Conservation (phyloP, 53 echinoderm and acorn worm species). For the Patiria pectinifera region DNA sequence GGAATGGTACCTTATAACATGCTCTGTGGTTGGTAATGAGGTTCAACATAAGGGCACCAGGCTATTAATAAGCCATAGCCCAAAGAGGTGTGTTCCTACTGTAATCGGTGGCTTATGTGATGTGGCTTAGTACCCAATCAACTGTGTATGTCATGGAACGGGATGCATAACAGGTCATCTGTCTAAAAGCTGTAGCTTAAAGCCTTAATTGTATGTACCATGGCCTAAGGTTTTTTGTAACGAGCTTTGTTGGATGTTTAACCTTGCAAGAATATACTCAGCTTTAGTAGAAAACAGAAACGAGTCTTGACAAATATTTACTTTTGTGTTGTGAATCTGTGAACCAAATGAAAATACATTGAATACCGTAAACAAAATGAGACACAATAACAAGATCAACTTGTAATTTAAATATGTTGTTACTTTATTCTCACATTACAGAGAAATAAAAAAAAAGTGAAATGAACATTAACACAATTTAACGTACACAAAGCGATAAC, state of each 20-base stretch:
- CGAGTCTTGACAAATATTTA: neutral
- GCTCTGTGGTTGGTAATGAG: constrained; percentile 34
- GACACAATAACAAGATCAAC: too few species aligned
- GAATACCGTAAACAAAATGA: neutral
- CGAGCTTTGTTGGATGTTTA: constrained; percentile 71
- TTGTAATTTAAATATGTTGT: too few species aligned
- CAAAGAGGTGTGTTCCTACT: constrained; percentile 3
- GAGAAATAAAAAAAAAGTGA: neutral
- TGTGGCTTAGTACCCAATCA: constrained; percentile 34
- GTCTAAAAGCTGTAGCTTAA: constrained; percentile 57
- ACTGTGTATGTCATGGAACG: constrained; percentile 21
- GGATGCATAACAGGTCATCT: constrained; percentile 40
- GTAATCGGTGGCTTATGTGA: constrained; percentile 8
- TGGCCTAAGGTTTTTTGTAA: constrained; percentile 63
- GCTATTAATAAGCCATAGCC: constrained; percentile 40
- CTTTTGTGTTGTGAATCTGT: neutral
- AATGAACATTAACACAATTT: neutral
- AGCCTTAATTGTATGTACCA: constrained; percentile 53
- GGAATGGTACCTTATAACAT: constrained; percentile 8
- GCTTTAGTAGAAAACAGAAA: constrained; percentile 70
- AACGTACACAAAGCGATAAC: neutral
- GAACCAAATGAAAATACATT: neutral
- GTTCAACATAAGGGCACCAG: constrained; percentile 18
- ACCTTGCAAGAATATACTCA: constrained; percentile 77
- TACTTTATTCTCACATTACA: neutral